These are phyloP conservation scores for Leptocoma aspasia DNA, from an alignment of 2,113 vertebrate species.

Conservation along the genomic window DNA sequence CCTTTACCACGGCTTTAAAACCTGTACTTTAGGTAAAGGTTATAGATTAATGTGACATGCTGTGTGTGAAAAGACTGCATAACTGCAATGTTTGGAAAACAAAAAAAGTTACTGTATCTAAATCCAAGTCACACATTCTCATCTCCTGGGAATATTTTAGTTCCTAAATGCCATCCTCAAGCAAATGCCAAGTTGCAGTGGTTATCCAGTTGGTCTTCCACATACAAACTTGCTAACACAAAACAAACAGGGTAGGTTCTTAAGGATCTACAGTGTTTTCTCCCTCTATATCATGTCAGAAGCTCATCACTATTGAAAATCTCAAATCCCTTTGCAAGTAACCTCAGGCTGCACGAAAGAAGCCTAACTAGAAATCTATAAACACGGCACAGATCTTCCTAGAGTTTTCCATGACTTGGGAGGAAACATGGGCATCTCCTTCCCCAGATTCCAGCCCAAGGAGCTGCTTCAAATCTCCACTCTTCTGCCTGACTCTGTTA, in stretches of 20 bases:
- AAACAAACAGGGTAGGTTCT: not conserved
- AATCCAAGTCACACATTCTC: constrained; percentile 15
- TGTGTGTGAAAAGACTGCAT: not conserved
- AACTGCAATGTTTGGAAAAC: not conserved
- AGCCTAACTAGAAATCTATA: not conserved
- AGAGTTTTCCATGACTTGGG: not conserved
- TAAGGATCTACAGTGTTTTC: not conserved
- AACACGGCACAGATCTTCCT: not conserved
- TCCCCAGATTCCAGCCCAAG: not conserved
- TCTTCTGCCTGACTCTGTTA: not conserved
- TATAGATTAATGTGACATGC: not conserved
- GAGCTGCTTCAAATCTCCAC: not conserved
- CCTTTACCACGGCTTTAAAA: not conserved
- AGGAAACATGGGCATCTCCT: not conserved
- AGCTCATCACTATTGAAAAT: not conserved
- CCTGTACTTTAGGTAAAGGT: constrained; percentile 22
- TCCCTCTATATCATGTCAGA: not conserved
- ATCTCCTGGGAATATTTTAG: not conserved
- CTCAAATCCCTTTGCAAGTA: not conserved
- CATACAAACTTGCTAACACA: not conserved
- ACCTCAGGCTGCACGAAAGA: not conserved
- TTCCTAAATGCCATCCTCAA: not conserved
- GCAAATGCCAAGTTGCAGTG: not conserved
- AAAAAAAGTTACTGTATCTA: not conserved
- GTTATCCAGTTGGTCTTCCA: not conserved